These are phyloP conservation scores for Eleginops maclovinus DNA, from an alignment of 2,113 vertebrate genomes.

Conservation along the genomic window DNA sequence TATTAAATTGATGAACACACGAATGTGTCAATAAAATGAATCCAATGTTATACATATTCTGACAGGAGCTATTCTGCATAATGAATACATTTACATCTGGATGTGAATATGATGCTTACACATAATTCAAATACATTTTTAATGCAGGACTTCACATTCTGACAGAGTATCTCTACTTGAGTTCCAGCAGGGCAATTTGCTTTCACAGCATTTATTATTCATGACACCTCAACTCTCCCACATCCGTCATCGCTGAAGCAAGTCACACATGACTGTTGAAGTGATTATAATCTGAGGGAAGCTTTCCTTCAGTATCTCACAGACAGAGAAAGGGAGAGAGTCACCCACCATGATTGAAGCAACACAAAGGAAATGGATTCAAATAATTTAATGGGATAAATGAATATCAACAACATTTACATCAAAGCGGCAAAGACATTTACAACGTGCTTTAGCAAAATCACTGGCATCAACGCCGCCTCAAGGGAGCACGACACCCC, in stretches of 20 bases:
- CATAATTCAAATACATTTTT: too few relatives aligned
- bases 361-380: conserved; percentile 1
- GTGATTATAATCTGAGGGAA: conserved; percentile 23
- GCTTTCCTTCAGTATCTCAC: conserved; percentile 24
- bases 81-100: too few relatives aligned
- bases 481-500: background rate
- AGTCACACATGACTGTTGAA: conserved; percentile 33
- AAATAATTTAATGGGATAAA: conserved; percentile 63
- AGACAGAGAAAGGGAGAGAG: background rate
- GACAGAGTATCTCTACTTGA: background rate
- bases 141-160: background rate
- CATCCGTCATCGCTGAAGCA: conserved; percentile 37
- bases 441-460: conserved; percentile 64
- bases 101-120: too few relatives aligned
- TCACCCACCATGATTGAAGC: background rate
- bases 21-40: too few relatives aligned
- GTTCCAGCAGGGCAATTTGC: conserved; percentile 44
- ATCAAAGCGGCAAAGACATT: conserved; percentile 57
- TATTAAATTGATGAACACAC: too few relatives aligned
- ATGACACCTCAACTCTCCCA: conserved; percentile 58
- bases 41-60: too few relatives aligned
- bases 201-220: conserved; percentile 67
- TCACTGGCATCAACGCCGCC: conserved; percentile 19
- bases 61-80: too few relatives aligned
- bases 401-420: conserved; percentile 36